Base-by-base conservation (phyloP, 2,797 vertebrate species). In the Pseudotriccus pelzelni region DNA sequence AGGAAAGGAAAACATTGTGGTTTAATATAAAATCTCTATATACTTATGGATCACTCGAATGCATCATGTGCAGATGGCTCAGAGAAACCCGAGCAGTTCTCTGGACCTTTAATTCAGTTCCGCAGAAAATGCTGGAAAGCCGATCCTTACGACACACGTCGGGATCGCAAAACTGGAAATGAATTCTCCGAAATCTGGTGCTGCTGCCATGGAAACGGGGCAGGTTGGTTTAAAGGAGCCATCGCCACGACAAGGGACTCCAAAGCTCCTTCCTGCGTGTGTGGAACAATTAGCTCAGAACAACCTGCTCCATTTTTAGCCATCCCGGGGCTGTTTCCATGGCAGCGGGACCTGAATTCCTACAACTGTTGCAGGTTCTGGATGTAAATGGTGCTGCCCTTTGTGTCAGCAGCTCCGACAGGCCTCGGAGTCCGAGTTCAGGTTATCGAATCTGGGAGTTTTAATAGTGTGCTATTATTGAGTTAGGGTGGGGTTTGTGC, bases 221-320 rank as follows among this genome's bases (percentile, higher is more conserved):
- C 39, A 44, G 77, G 77, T 72, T 76, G 37, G 24, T 39, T 85
- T 75, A n/a, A 76, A 73, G 63, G 55, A 63, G 23, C 24, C 39
- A 6, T 30, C 10, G 18, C 43, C 25, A 23, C 32, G 15, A 39
- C 56, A 39, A 68, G 56, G 52, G 68, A 55, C 23, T 25, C 36
- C 43, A 25, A 30, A 49, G 73, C 7, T 17, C 34, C 67, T 28
- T 58, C 12, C 20, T 49, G 46, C 13, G 52, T 39, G 20, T 72
- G 53, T 43, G 0, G 4, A 58, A 76, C 91, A 76, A 84, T 84
- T 50, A 76, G 76, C 52, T 88, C 11, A 23, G 36, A 49, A 67
- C 81, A 80, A 93, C 88, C 85, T 86, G 81, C 88, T 83, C 85
- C 68, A 9, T 87, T 93, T 93, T 44, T 6, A 58, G 63, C 89